Conservation (phyloP, 2,113 vertebrate genomes). For the Hippocampus barbouri region DNA sequence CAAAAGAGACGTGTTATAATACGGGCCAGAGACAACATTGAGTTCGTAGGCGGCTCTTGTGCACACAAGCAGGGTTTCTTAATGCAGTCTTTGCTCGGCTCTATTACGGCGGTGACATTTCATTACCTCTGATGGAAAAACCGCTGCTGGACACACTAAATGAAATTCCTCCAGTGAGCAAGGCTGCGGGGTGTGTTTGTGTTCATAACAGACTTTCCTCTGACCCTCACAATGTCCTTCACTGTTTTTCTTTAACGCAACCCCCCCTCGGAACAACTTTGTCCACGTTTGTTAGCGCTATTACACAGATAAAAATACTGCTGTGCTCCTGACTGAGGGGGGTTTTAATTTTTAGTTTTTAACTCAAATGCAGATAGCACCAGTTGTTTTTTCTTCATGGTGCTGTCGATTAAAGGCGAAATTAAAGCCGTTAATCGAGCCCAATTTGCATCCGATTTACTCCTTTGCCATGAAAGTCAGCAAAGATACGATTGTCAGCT, state of each 20-base stretch:
- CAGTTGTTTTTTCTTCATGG: too few relatives aligned
- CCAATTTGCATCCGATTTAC: too few relatives aligned
- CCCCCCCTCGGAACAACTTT: background rate
- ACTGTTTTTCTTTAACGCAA: background rate
- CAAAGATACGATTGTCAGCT: too few relatives aligned
- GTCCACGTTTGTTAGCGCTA: background rate
- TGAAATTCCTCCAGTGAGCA: constrained; percentile 41
- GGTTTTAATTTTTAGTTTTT: background rate
- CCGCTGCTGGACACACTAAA: constrained; percentile 51
- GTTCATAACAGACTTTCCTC: constrained; percentile 13
- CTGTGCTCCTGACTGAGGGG: background rate
- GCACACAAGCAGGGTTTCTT: constrained; percentile 33
- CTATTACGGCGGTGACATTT: constrained; percentile 53
- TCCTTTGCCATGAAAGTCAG: too few relatives aligned
- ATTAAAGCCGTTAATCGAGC: too few relatives aligned
- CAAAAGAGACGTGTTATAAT: constrained; percentile 2
- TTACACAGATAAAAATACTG: background rate
- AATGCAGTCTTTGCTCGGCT: constrained; percentile 42
- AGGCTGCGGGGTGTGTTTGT: constrained; percentile 12
- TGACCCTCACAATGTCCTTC: constrained; percentile 13
- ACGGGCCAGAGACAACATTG: constrained; percentile 17
- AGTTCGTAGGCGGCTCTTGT: constrained; percentile 20
- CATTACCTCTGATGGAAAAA: constrained; percentile 62
- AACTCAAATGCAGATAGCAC: too few relatives aligned
- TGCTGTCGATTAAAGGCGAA: too few relatives aligned